Conservation (phyloP, 2,797 vertebrate genomes). For the Scleropages formosus region DNA sequence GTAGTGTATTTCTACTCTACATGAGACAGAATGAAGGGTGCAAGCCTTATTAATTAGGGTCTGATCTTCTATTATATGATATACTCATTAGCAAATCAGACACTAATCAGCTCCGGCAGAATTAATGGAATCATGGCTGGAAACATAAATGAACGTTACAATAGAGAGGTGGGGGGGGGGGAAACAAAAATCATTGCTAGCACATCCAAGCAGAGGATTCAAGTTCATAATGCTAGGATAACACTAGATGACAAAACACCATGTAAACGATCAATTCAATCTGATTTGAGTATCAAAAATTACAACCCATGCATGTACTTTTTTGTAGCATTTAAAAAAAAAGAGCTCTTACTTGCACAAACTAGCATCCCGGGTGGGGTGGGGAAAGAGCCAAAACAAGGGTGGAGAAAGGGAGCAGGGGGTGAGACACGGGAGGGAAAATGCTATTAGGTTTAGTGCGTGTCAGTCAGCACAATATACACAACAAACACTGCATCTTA, state of each 20-base stretch:
- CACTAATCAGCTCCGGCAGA: not conserved
- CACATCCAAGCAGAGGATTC: slow-evolving; percentile 49
- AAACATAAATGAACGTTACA: slow-evolving; percentile 4
- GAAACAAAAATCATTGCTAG: slow-evolving; percentile 37
- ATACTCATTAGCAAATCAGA: slow-evolving; percentile 23
- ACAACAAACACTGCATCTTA: slow-evolving; percentile 47
- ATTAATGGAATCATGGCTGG: not conserved
- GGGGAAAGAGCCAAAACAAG: slow-evolving; percentile 33
- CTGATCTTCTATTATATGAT: not conserved
- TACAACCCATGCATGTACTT: slow-evolving; percentile 66
- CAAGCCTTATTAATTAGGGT: no score
- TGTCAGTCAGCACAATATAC: slow-evolving; percentile 55
- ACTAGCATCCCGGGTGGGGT: slow-evolving; percentile 82
- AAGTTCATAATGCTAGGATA: slow-evolving; percentile 36
- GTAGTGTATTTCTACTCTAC: slow-evolving; percentile 16
- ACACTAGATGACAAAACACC: slow-evolving; percentile 36
- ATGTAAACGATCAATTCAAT: slow-evolving; percentile 52
- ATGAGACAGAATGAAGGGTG: not conserved
- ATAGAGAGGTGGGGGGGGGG: not conserved
- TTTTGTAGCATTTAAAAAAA: slow-evolving; percentile 62
- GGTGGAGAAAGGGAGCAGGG: slow-evolving; percentile 3
- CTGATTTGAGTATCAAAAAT: slow-evolving; percentile 52
- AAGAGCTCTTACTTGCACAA: slow-evolving; percentile 89
- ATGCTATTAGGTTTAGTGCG: slow-evolving; percentile 70
- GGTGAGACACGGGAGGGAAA: slow-evolving; percentile 59